Evolutionary conservation across 1,140 invertebrate species (phyloP).

Genomic region (Drosophila carrolli): DNA sequence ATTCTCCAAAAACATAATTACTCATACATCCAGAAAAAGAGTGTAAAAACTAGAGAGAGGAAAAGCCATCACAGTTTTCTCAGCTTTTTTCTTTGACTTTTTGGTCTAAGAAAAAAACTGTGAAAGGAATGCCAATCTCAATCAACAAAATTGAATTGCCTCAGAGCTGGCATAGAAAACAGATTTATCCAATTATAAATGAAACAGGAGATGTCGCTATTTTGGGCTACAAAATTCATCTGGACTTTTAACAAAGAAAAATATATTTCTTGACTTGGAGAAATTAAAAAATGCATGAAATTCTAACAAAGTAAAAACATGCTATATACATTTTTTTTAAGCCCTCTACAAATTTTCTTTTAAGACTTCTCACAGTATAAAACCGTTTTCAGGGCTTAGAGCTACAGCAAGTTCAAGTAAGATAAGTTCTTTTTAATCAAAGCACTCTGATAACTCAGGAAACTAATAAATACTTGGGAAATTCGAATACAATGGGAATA

Average conservation of each 20-base stretch:
- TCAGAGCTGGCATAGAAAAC: slow-evolving; percentile 16
- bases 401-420: not conserved
- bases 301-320: not conserved
- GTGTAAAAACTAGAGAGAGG: not conserved
- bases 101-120: not conserved
- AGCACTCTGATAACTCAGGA: not conserved
- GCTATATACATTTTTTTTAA: not conserved
- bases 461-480: not conserved
- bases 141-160: slow-evolving; percentile 39
- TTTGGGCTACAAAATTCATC: not conserved
- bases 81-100: slow-evolving; percentile 14
- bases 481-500: slow-evolving; percentile 8
- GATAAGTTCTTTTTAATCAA: not conserved
- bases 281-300: no score
- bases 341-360: not conserved
- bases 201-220: not conserved
- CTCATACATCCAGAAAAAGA: slow-evolving; percentile 16
- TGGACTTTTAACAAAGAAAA: no score
- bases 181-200: slow-evolving; percentile 36
- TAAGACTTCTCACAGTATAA: no score
- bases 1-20: slow-evolving; percentile 37
- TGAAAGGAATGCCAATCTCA: slow-evolving; percentile 14
- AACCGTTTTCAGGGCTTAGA: no score
- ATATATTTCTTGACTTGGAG: no score
- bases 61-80: slow-evolving; percentile 10